Percentiles rank a stretch among this genome's conserved stretches.
These are phyloP conservation scores for Podabrus alpinus DNA, from an alignment of 2,888 invertebrate genomes.

Conservation along the genomic window DNA sequence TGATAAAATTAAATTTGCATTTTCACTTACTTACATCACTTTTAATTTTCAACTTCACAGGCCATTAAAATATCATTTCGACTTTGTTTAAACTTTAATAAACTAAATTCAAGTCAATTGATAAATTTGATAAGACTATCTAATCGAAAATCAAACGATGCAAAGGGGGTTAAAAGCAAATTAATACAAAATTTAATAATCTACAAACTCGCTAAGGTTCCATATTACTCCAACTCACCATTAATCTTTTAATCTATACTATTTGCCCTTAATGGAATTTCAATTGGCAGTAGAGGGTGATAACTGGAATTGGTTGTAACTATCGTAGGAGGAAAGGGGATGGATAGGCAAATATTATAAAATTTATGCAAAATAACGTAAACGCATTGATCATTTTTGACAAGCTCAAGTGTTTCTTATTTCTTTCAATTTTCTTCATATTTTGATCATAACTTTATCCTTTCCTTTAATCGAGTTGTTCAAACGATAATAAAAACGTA, in stretches of 20 bases:
- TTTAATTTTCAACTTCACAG: background rate
- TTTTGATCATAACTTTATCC: too few relatives aligned
- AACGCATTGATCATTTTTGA: slow-evolving; percentile 3
- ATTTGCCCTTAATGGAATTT: slow-evolving; percentile 31
- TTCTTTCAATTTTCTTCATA: background rate
- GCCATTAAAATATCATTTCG: background rate
- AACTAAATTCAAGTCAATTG: background rate
- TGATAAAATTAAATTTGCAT: background rate
- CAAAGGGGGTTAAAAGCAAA: background rate
- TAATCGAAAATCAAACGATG: background rate
- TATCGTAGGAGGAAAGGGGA: slow-evolving; percentile 18
- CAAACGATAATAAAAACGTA: background rate
- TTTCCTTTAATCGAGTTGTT: background rate
- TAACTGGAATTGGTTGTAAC: slow-evolving; percentile 24
- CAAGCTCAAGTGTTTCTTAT: background rate
- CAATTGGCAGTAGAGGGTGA: slow-evolving; percentile 22
- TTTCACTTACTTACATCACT: background rate
- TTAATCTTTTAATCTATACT: slow-evolving; percentile 33
- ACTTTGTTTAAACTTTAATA: background rate
- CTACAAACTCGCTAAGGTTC: slow-evolving; percentile 26
- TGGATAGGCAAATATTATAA: slow-evolving; percentile 7
- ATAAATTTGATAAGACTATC: background rate
- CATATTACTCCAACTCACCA: slow-evolving; percentile 16
- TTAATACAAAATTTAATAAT: slow-evolving; percentile 26
- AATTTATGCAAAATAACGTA: background rate